Base-by-base conservation (phyloP, 2,797 vertebrate genomes). In the Merluccius polli region DNA sequence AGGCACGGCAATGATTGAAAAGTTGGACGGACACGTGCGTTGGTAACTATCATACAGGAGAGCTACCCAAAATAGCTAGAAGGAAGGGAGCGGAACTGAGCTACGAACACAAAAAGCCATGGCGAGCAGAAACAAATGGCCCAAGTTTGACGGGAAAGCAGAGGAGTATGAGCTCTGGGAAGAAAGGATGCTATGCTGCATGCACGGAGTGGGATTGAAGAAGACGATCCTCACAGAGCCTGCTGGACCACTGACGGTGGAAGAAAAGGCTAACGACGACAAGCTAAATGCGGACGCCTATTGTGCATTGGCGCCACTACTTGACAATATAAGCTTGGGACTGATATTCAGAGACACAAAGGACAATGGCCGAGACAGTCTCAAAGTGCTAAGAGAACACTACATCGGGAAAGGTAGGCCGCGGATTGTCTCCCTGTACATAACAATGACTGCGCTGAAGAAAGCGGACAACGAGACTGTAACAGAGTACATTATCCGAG, bases 401-500 rank as follows among this genome's bases (percentile, higher is more conserved):
- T 77, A 77, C 35, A 48, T 44, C 12, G 63, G 76, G 0, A 77
- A 71, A 63, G 75, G 75, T 71, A 77, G 35, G 29, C 76, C 76
- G 4, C 35, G 71, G 27, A 77, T 67, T 68, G 71, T 77, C 27
- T 32, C 32, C 52, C 13, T 77, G 31, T 77, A 77, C 29, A 73
- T 32, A 38, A 68, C 48, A 44, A 2, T 77, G 32, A 77, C 76
- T 18, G 3, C 59, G 72, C 71, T 77, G n/a, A 68, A 77, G 63
- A 77, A 77, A 33, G 35, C 59, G 1, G 59, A 63, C 15, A 35
- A 4, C 2, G 44, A 77, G 44, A 73, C 71, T 52, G 76, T 77
- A 48, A 77, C 76, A 5, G 71, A 73, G 3, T 77, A 77, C 76
- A 52, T 77, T 69, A 77, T 77, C 71, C 24, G 76, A n/a, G 72